These are phyloP conservation scores for Phasianus colchicus DNA, from an alignment of 2,113 vertebrate genomes.

Conservation along the genomic window DNA sequence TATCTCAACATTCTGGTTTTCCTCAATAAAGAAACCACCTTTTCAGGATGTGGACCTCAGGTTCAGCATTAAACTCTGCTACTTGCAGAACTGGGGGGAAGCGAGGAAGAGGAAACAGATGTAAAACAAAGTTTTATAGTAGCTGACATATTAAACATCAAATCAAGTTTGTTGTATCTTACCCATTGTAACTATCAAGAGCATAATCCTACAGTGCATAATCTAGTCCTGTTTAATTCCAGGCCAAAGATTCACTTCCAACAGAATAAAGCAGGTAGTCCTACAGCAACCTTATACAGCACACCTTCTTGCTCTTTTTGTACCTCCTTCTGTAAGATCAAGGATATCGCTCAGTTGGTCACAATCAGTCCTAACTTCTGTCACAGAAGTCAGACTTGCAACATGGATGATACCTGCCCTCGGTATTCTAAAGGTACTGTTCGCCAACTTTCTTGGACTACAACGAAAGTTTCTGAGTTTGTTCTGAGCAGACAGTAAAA, in stretches of 20 bases:
- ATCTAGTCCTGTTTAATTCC: not conserved
- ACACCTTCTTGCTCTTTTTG: not conserved
- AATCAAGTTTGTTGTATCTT: not conserved
- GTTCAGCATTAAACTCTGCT: not conserved
- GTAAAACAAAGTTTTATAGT: not conserved
- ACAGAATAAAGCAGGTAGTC: not conserved
- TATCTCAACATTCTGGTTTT: not conserved
- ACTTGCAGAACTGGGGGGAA: not conserved
- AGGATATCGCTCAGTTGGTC: not conserved
- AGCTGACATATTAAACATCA: not conserved
- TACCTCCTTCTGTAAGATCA: not conserved
- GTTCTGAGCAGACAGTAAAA: not conserved
- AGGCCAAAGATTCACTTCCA: not conserved
- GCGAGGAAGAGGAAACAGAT: not conserved
- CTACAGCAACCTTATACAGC: not conserved
- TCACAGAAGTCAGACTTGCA: not conserved
- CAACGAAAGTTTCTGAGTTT: not conserved
- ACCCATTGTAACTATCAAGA: not conserved
- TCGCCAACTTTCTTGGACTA: not conserved
- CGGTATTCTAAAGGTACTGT: not conserved
- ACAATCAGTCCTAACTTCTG: not conserved
- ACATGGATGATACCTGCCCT: not conserved
- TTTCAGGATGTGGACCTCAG: not conserved
- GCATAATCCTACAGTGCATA: not conserved
- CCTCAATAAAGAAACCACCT: too few species aligned